Evolutionary conservation across 2,888 invertebrate species (phyloP).

Genomic region (Limnephilus rhombicus): DNA sequence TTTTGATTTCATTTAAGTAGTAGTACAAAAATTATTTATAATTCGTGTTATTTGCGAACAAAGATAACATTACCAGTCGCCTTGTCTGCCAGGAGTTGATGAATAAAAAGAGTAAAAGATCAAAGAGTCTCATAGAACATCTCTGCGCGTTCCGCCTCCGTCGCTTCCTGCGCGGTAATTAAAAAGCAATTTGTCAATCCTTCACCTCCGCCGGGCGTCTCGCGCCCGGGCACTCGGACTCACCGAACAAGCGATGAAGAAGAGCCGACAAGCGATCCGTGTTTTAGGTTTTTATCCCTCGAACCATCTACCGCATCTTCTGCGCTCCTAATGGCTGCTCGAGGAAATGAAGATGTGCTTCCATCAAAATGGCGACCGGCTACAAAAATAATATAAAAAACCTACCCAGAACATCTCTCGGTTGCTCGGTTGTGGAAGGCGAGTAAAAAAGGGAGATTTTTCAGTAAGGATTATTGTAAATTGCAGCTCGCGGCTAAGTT

Average conservation of each 20-base stretch:
- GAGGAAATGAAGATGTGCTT: conserved; percentile 43
- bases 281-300: conserved; percentile 33
- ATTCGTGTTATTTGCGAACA: background rate
- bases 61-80: conserved; percentile 24
- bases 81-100: conserved; percentile 25
- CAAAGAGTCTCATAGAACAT: background rate
- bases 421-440: background rate
- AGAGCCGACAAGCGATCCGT: conserved; percentile 21
- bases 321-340: conserved; percentile 33
- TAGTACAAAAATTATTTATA: too few relatives aligned
- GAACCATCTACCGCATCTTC: conserved; percentile 8
- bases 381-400: background rate
- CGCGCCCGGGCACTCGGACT: conserved; percentile 27
- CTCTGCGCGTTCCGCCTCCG: conserved; percentile 21
- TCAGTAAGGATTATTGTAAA: too few relatives aligned
- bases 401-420: background rate
- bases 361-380: background rate
- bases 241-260: conserved; percentile 32
- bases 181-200: conserved; percentile 44
- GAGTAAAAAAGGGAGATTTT: background rate
- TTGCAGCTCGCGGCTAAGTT: too few relatives aligned
- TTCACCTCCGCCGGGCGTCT: conserved; percentile 33
- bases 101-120: conserved; percentile 27
- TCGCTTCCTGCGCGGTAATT: conserved; percentile 41
- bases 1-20: too few relatives aligned